Percentiles rank a stretch among this genome's conserved stretches.
phyloP scores from a whole-genome alignment of 2,888 invertebrate species.

The Eueremaeus valkanovi region DNA sequence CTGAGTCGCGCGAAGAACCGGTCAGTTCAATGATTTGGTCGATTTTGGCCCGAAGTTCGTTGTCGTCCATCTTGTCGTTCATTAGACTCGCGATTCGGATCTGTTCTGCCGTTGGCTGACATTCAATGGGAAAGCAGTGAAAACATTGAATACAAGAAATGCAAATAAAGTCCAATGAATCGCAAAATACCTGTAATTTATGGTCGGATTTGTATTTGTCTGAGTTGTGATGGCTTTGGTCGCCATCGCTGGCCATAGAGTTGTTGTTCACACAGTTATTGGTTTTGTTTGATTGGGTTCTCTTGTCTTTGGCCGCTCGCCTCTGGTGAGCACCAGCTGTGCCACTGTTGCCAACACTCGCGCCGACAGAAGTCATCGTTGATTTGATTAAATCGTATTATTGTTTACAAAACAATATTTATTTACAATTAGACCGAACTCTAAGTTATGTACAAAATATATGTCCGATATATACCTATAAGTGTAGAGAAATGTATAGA shows the following conservation, averaged over 20 bases:
- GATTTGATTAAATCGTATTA: neutral
- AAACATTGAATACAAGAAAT: neutral
- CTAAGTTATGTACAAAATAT: neutral
- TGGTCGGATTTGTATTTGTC: constrained; percentile 21
- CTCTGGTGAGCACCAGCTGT: neutral
- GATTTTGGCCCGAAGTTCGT: constrained; percentile 65
- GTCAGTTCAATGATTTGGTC: constrained; percentile 81
- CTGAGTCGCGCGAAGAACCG: constrained; percentile 81
- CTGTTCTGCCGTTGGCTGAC: constrained; percentile 74
- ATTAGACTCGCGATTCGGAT: constrained; percentile 78
- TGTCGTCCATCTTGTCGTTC: constrained; percentile 61
- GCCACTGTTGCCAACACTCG: neutral
- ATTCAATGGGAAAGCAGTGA: constrained; percentile 20
- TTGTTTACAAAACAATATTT: neutral
- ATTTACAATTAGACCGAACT: neutral
- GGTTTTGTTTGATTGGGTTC: constrained; percentile 21
- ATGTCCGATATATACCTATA: neutral
- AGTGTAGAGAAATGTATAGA: neutral
- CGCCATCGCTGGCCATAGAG: neutral
- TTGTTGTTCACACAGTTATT: neutral
- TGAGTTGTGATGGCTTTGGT: neutral
- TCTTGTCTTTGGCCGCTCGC: constrained; percentile 18
- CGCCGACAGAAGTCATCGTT: constrained; percentile 33
- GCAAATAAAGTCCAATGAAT: constrained; percentile 4
- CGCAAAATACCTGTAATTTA: constrained; percentile 35